Percentiles rank a stretch among this genome's conserved stretches.
These are phyloP conservation scores for Magallana ariakensis DNA, from an alignment of 1,140 invertebrate species.

Conservation along the genomic window DNA sequence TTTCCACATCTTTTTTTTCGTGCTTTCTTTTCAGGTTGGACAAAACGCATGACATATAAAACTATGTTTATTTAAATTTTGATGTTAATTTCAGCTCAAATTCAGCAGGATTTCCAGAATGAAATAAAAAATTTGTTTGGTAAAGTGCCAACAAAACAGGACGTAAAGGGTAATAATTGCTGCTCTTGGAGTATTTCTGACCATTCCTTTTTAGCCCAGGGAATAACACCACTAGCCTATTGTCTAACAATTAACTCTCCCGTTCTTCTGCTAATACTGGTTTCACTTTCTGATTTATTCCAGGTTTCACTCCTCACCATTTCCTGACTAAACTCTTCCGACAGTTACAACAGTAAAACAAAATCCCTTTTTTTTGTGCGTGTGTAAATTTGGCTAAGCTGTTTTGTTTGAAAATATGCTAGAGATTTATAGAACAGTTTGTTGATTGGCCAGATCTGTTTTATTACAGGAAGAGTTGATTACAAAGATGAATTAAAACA, in stretches of 20 bases:
- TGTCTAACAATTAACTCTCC: constrained; percentile 2
- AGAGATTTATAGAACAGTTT: background rate
- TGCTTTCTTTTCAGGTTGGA: background rate
- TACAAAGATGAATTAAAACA: constrained; percentile 55
- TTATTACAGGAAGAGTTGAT: constrained; percentile 49
- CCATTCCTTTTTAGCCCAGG: background rate
- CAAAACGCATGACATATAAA: background rate
- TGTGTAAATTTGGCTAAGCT: constrained; percentile 1
- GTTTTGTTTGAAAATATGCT: background rate
- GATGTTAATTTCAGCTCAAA: constrained; percentile 34
- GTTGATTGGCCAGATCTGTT: constrained; percentile 30
- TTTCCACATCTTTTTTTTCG: background rate
- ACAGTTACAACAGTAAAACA: background rate
- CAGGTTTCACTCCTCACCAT: constrained; percentile 9
- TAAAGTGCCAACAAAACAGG: constrained; percentile 1
- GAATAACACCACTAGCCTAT: background rate
- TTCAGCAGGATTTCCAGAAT: constrained; percentile 36
- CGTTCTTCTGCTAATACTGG: constrained; percentile 4
- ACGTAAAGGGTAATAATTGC: constrained; percentile 32
- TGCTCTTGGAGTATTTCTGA: background rate
- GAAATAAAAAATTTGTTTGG: constrained; percentile 34
- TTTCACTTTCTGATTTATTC: constrained; percentile 11
- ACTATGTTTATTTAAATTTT: background rate
- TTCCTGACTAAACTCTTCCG: constrained; percentile 14
- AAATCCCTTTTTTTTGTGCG: background rate